Conservation (phyloP, 1,140 invertebrate genomes). For the Drosophila pruinosa region DNA sequence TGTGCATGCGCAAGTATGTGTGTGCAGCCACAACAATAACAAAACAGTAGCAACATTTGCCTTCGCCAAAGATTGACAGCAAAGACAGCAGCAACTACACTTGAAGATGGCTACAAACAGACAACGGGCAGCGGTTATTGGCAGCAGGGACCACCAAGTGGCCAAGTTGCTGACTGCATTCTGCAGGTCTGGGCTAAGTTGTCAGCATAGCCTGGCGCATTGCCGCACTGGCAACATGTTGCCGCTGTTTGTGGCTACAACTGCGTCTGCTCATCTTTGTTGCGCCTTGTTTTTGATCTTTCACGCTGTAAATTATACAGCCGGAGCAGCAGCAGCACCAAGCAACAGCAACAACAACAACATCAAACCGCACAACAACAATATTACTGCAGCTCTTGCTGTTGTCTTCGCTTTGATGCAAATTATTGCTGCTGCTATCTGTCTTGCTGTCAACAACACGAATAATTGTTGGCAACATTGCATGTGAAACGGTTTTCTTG, state of each 20-base stretch:
- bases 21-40: conserved; percentile 35
- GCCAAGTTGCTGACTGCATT: conserved; percentile 26
- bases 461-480: conserved; percentile 74
- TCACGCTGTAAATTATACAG: conserved; percentile 56
- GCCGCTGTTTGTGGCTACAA: conserved; percentile 18
- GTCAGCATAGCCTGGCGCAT: conserved; percentile 49
- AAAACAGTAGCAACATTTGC: conserved; percentile 76
- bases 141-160: conserved; percentile 58
- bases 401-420: conserved; percentile 40
- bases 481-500: conserved; percentile 49
- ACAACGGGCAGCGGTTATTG: conserved; percentile 8
- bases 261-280: conserved; percentile 38
- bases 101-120: conserved; percentile 21
- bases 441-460: conserved; percentile 70
- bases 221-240: conserved; percentile 55
- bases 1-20: background rate
- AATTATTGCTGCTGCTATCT: conserved; percentile 56
- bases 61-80: conserved; percentile 76
- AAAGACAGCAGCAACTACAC: conserved; percentile 47
- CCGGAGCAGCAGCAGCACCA: conserved; percentile 17
- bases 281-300: conserved; percentile 56
- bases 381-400: conserved; percentile 6
- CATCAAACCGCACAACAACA: background rate
- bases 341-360: conserved; percentile 20
- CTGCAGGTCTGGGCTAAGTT: conserved; percentile 33